These are phyloP conservation scores for Halictus quadricinctus DNA, from an alignment of 2,888 invertebrate genomes.

Conservation along the genomic window DNA sequence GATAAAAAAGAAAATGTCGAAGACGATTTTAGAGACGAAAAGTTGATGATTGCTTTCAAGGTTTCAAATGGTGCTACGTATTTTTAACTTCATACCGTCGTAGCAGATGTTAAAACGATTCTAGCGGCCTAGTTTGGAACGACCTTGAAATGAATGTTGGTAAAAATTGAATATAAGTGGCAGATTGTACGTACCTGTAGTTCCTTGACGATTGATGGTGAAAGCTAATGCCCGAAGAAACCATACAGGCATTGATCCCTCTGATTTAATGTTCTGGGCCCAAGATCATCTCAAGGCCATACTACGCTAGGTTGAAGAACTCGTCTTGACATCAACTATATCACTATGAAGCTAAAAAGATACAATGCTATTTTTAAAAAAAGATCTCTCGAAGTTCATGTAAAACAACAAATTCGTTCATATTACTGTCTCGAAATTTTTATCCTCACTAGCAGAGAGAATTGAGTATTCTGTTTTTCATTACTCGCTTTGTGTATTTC, in stretches of 20 bases:
- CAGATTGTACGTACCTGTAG: background rate
- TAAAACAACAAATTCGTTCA: no score
- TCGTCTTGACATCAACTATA: background rate
- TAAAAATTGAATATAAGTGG: background rate
- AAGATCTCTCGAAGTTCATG: background rate
- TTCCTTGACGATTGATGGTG: background rate
- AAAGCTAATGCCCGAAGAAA: background rate
- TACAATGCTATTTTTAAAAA: background rate
- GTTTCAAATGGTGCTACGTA: background rate
- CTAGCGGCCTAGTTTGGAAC: background rate
- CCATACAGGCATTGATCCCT: background rate
- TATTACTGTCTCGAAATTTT: background rate
- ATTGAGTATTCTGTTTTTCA: no score
- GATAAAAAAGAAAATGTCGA: background rate
- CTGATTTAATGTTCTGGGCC: background rate
- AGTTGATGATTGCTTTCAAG: background rate
- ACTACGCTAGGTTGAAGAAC: background rate
- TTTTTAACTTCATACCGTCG: conserved; percentile 1
- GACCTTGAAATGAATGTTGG: background rate
- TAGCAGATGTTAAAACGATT: background rate
- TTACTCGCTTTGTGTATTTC: background rate
- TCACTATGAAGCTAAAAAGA: background rate
- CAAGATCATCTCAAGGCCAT: background rate
- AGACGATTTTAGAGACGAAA: conserved; percentile 5
- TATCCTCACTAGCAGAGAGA: background rate